Percentiles rank a stretch among this genome's conserved stretches.
Evolutionary conservation across 2,113 vertebrate genomes (phyloP).

Genomic region (rat (Rattus norvegicus)): GRCr8 NC_086024.1:100101501-100102000

Average conservation of each 20-base stretch:
- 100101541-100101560: not conserved
- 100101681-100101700: not conserved
- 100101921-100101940: conserved; percentile 61
- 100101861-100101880: conserved; percentile 74
- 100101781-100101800: conserved; percentile 78
- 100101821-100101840: conserved; percentile 70
- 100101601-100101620: not conserved
- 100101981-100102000: not conserved
- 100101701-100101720: not conserved
- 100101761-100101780: conserved; percentile 72
- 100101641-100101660: not conserved
- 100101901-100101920: conserved; percentile 57
- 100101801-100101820: conserved; percentile 71
- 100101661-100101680: not conserved
- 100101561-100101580: not conserved
- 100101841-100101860: conserved; percentile 75
- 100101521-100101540: not conserved
- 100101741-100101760: conserved; percentile 79
- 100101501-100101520: not conserved
- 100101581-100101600: not conserved
- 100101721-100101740: conserved; percentile 70
- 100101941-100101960: conserved; percentile 26
- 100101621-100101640: not conserved
- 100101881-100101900: conserved; percentile 72
- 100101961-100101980: not conserved